Base-by-base conservation (phyloP, 2,888 invertebrate species). In the Anthoptus insignis region DNA sequence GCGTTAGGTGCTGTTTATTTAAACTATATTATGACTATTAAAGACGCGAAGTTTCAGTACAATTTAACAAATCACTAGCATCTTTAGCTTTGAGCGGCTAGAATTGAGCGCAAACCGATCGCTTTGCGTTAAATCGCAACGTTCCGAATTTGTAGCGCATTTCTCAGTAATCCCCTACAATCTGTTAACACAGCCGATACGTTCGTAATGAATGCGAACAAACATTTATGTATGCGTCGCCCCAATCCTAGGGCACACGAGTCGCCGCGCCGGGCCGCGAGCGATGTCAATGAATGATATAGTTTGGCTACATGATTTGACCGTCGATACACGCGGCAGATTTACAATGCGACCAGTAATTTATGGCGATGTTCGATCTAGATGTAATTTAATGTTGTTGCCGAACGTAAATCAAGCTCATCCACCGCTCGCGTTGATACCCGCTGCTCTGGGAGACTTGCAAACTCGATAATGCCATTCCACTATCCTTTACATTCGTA, bases 351-450 rank as follows among this genome's bases (percentile, higher is more conserved):
- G 80, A 81, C 82, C 83, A 75, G 81, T 87, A 88, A 92, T 93
- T 92, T 92, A 93, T 92, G 77, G 89, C 86, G 83, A 82, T 91
- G 91, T 91, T 89, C 88, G 86, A 88, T 91, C 88, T 89, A 91
- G 89, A 91, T 91, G 89, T 91, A 91, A 92, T 93, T 92, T 92
- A 93, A 90, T 90, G 91, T 88, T 89, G 90, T 87, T 84, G 84
- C 83, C 81, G 77, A 74, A 78, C 84, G 87, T 92, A 93, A 92
- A 92, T 93, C 91, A 91, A 85, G 84, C 82, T 87, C 91, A 87
- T 90, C 92, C 83, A 78, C 76, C 74, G 75, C 76, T 78, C 76
- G 74, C 73, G 73, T 80, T 79, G 88, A 87, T 87, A 86, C 88
- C 87, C 80, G 79, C 79, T 81, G 80, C 77, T 79, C 63, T 76